These are phyloP conservation scores for Meiosimyza platycephala DNA, from an alignment of 2,888 invertebrate genomes.

Conservation along the genomic window DNA sequence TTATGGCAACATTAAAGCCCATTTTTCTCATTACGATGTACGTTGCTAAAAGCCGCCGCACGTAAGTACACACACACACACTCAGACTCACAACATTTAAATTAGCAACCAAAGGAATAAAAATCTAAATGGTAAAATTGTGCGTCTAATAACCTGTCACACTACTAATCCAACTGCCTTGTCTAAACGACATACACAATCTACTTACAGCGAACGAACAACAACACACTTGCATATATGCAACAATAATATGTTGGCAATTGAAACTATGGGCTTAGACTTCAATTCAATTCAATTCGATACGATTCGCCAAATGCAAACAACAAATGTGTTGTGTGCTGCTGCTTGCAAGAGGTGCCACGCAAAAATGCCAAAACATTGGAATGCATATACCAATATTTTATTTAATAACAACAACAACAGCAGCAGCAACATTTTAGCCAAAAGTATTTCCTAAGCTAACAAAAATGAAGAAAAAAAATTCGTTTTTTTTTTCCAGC, in stretches of 20 bases:
- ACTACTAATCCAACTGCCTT: conserved; percentile 55
- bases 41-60: neutral
- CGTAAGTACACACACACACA: neutral
- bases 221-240: conserved; percentile 24
- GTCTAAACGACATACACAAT: neutral
- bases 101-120: conserved; percentile 44
- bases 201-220: conserved; percentile 1
- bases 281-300: conserved; percentile 53
- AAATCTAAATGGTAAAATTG: conserved; percentile 31
- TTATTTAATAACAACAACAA: conserved; percentile 22
- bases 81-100: conserved; percentile 41
- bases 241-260: conserved; percentile 37
- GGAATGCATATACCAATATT: conserved; percentile 37
- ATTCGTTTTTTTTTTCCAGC: neutral
- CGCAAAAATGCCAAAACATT: conserved; percentile 49
- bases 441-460: conserved; percentile 22
- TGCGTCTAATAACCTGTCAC: conserved; percentile 63
- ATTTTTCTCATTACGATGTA: conserved; percentile 13
- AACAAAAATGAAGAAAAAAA: neutral
- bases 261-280: conserved; percentile 50
- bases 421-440: no score
- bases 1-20: neutral
- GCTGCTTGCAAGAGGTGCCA: conserved; percentile 44
- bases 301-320: conserved; percentile 41
- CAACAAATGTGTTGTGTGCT: conserved; percentile 36